These are phyloP conservation scores for Corella eumyota DNA, from an alignment of 23 tunicate species.

Conservation along the genomic window DNA sequence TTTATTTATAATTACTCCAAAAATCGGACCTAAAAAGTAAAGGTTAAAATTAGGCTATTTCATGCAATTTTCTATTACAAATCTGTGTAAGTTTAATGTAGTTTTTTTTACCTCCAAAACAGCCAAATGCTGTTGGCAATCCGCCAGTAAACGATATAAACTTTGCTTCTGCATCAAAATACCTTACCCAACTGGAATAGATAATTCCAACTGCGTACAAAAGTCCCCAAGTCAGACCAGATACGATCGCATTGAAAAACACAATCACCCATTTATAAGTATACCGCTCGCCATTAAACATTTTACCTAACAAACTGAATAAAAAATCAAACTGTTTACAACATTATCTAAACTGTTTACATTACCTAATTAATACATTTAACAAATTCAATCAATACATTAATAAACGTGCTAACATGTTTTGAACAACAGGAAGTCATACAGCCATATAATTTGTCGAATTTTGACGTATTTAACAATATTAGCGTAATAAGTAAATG, in stretches of 20 bases:
- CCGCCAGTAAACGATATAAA: slow-evolving; percentile 20
- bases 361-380: no score
- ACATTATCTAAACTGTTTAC: no score
- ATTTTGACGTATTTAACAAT: no score
- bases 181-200: slow-evolving; percentile 19
- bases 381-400: no score
- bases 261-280: slow-evolving; percentile 25
- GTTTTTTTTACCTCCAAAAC: slow-evolving; percentile 13
- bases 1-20: slow-evolving; percentile 1
- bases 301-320: no score
- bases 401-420: no score
- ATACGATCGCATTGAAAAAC: background rate
- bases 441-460: no score
- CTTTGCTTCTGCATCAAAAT: slow-evolving; percentile 18
- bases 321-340: no score
- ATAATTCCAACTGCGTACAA: slow-evolving; percentile 29
- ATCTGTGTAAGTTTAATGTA: background rate
- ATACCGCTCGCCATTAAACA: background rate
- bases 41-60: background rate
- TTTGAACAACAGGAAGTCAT: no score
- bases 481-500: no score
- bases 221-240: slow-evolving; percentile 13
- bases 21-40: slow-evolving; percentile 20
- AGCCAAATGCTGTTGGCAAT: slow-evolving; percentile 16
- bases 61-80: no score